Evolutionary conservation across 1,140 invertebrate genomes (phyloP).

Genomic region (Protaetia brevitarsis): DNA sequence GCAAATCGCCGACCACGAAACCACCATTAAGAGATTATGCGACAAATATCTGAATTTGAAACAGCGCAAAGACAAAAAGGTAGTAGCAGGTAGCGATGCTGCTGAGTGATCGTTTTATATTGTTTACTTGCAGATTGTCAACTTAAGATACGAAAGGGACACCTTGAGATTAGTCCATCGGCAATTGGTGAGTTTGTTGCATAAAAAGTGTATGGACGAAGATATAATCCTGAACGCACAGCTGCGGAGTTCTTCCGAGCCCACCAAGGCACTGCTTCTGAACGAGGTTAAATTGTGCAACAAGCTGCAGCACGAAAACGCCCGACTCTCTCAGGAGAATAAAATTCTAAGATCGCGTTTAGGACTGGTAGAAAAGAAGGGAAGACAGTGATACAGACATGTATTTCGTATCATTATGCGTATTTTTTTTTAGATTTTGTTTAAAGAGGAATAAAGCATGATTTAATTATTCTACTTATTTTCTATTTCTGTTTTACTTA

Average conservation of each 20-base stretch:
- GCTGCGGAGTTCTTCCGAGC: neutral
- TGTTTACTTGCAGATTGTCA: constrained; percentile 9
- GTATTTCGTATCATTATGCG: too few relatives aligned
- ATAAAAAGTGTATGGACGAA: constrained; percentile 29
- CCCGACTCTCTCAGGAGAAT: neutral
- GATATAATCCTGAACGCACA: neutral
- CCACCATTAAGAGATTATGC: constrained; percentile 23
- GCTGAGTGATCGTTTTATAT: neutral
- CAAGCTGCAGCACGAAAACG: neutral
- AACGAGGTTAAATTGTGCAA: neutral
- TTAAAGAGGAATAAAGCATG: too few relatives aligned
- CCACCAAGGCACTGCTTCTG: neutral
- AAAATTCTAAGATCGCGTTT: neutral
- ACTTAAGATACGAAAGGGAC: constrained; percentile 32
- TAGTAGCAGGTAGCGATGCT: neutral
- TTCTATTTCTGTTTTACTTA: too few relatives aligned
- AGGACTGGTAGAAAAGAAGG: neutral
- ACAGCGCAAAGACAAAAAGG: constrained; percentile 27
- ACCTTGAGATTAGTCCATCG: constrained; percentile 31
- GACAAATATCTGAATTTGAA: constrained; percentile 31
- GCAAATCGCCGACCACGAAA: constrained; percentile 24
- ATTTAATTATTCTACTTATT: too few relatives aligned
- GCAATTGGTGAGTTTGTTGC: constrained; percentile 30
- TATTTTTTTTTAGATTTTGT: too few relatives aligned
- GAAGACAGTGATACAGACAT: too few relatives aligned